Evolutionary conservation across 1,140 invertebrate species (phyloP).

Genomic region (Drosophila sturtevanti): DNA sequence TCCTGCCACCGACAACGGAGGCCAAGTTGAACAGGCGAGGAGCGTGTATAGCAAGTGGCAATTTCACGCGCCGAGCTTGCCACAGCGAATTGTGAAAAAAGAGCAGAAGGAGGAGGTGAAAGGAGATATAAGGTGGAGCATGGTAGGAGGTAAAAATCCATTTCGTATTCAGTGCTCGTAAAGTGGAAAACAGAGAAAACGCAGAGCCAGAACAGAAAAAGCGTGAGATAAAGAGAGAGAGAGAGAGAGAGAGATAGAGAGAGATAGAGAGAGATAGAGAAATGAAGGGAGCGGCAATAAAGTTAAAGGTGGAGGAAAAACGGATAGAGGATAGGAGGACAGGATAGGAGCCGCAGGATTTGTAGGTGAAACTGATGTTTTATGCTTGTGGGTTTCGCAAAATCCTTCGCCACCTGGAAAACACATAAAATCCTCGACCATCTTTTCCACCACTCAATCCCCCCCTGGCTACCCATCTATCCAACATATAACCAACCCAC

Average conservation of each 20-base stretch:
- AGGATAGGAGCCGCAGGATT: slow-evolving; percentile 8
- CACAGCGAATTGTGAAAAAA: too few species aligned
- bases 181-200: slow-evolving; percentile 57
- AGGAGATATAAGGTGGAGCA: not conserved
- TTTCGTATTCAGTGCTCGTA: slow-evolving; percentile 80
- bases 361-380: slow-evolving; percentile 62
- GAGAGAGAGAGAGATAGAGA: not conserved
- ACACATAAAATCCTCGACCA: slow-evolving; percentile 18
- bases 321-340: not conserved
- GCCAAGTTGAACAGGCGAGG: slow-evolving; percentile 79
- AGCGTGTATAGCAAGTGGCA: slow-evolving; percentile 77
- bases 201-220: slow-evolving; percentile 8
- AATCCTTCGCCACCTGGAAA: slow-evolving; percentile 58
- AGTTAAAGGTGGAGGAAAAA: slow-evolving; percentile 28
- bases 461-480: not conserved
- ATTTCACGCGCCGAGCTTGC: slow-evolving; percentile 70
- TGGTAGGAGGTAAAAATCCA: slow-evolving; percentile 55
- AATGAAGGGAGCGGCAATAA: too few species aligned
- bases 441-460: slow-evolving; percentile 29
- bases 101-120: not conserved
- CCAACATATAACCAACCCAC: not conserved
- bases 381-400: slow-evolving; percentile 75
- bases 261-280: not conserved
- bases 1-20: slow-evolving; percentile 70
- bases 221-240: too few species aligned